Conservation (phyloP, 2,888 invertebrate species). For the Labia minor region DNA sequence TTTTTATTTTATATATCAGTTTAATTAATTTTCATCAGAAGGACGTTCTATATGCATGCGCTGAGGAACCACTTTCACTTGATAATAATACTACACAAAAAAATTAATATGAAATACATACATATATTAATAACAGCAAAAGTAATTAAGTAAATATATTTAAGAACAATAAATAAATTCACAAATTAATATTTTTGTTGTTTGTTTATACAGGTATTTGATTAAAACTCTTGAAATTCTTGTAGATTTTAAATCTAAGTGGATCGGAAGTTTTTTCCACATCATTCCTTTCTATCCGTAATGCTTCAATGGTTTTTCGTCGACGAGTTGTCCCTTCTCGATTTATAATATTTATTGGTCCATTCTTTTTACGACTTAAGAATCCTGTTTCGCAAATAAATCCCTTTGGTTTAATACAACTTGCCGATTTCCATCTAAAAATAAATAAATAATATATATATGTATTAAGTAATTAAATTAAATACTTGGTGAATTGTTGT, state of each 20-base stretch:
- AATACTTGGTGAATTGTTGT: too few relatives aligned
- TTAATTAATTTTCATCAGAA: too few relatives aligned
- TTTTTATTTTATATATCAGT: too few relatives aligned
- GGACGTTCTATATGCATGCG: too few relatives aligned
- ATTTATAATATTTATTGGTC: neutral
- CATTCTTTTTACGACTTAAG: slow-evolving; percentile 39
- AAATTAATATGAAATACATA: too few relatives aligned
- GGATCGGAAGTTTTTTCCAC: neutral
- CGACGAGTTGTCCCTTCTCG: neutral
- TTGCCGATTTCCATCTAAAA: slow-evolving; percentile 54
- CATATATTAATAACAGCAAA: too few relatives aligned
- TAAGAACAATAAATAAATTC: too few relatives aligned
- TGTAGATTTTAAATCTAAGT: neutral
- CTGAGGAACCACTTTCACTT: too few relatives aligned
- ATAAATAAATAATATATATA: slow-evolving; percentile 25
- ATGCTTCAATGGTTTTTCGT: neutral
- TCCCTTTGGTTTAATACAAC: slow-evolving; percentile 51
- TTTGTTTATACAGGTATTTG: neutral
- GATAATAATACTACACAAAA: too few relatives aligned
- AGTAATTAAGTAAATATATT: too few relatives aligned
- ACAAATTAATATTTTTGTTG: too few relatives aligned
- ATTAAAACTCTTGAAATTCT: neutral
- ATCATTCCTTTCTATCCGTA: neutral
- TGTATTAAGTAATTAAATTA: too few relatives aligned
- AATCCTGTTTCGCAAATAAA: slow-evolving; percentile 55